Percentiles rank a stretch among this genome's conserved stretches.
Evolutionary conservation across 2,113 vertebrate species (phyloP).

Genomic region (Collichthys lucidus): DNA sequence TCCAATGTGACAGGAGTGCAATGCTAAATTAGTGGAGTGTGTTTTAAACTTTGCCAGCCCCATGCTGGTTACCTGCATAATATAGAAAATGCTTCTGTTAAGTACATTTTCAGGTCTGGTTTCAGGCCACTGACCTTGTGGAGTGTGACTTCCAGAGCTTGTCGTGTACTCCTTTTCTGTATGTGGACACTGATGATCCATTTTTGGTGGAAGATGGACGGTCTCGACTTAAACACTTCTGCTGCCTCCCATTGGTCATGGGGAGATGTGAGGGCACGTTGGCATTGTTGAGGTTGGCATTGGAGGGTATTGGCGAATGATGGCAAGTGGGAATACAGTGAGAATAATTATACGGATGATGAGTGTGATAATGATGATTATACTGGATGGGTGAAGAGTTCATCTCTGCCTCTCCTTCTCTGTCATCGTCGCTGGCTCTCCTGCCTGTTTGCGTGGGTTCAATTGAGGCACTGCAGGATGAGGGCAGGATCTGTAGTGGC

Average conservation of each 20-base stretch:
- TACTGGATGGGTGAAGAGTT: conserved; percentile 87
- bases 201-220: conserved; percentile 84
- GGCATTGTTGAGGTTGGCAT: conserved; percentile 98
- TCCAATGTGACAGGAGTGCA: not conserved
- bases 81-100: not conserved
- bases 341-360: conserved; percentile 84
- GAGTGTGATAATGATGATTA: conserved; percentile 83
- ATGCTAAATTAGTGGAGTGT: not conserved
- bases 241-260: conserved; percentile 85
- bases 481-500: conserved; percentile 93
- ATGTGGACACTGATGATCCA: conserved; percentile 61
- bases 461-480: conserved; percentile 84
- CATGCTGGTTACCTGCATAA: not conserved
- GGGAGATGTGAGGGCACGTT: conserved; percentile 91
- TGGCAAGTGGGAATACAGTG: conserved; percentile 85
- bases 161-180: conserved; percentile 75
- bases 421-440: conserved; percentile 20
- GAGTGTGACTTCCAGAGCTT: conserved; percentile 86
- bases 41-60: not conserved
- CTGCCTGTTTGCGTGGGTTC: conserved; percentile 71
- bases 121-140: conserved; percentile 85
- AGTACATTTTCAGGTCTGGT: not conserved
- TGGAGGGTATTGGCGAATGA: conserved; percentile 91
- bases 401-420: conserved; percentile 47
- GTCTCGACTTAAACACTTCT: conserved; percentile 63